Conservation (phyloP, 92 coral and sea anemone species). For the Phenganax subtilis region DNA sequence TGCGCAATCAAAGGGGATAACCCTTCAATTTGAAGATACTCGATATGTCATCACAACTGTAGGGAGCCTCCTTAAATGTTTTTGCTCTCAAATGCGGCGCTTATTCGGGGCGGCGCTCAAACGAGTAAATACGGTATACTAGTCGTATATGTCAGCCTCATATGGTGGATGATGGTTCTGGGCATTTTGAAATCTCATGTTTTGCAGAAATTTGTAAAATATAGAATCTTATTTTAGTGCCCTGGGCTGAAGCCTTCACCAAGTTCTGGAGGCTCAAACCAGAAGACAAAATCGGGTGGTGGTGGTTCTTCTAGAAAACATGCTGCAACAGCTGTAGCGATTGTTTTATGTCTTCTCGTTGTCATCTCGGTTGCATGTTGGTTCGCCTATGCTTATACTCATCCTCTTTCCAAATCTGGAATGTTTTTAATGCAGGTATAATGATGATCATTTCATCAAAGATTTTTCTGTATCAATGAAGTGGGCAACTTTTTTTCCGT, state of each 20-base stretch:
- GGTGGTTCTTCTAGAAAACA: constrained; percentile 39
- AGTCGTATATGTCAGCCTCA: too few relatives aligned
- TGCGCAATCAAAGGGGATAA: too few relatives aligned
- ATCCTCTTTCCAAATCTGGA: constrained; percentile 76
- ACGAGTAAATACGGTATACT: too few relatives aligned
- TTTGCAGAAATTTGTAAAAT: not conserved
- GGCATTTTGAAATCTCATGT: too few relatives aligned
- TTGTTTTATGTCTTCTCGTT: constrained; percentile 46
- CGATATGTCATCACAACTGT: too few relatives aligned
- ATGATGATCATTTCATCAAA: not conserved
- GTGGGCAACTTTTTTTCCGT: too few relatives aligned
- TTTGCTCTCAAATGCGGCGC: too few relatives aligned
- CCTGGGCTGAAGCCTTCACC: not conserved
- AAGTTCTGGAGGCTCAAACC: too few relatives aligned
- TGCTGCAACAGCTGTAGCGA: constrained; percentile 45
- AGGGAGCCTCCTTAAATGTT: too few relatives aligned
- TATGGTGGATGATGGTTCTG: too few relatives aligned
- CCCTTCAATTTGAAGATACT: too few relatives aligned
- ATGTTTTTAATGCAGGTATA: constrained; percentile 67
- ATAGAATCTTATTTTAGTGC: not conserved
- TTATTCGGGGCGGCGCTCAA: too few relatives aligned
- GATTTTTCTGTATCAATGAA: not conserved
- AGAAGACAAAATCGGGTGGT: constrained; percentile 34
- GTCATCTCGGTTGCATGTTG: constrained; percentile 50
- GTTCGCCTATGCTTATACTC: constrained; percentile 69